Conservation (phyloP, 1,140 invertebrate genomes). For the Lerema accius region DNA sequence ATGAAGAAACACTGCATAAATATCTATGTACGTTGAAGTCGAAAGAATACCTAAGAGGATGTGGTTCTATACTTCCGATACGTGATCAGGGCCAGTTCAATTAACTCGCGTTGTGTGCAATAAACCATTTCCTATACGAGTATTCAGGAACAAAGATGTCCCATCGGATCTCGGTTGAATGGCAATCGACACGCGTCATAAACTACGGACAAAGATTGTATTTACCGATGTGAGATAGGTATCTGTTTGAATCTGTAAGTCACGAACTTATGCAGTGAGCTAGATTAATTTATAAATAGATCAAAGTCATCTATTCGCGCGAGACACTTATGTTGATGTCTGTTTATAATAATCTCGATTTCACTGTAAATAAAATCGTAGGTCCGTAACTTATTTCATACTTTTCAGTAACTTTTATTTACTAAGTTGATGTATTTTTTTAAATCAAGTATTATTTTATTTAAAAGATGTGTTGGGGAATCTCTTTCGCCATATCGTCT, state of each 20-base stretch:
- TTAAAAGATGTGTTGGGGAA: no score
- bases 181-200: conserved; percentile 38
- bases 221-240: conserved; percentile 11
- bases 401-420: no score
- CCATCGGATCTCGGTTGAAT: conserved; percentile 19
- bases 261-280: background rate
- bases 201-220: conserved; percentile 47
- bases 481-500: no score
- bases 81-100: conserved; percentile 14
- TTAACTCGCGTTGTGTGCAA: conserved; percentile 1
- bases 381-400: no score
- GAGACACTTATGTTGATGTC: background rate
- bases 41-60: background rate
- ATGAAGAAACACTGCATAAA: no score
- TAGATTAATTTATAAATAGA: background rate
- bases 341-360: no score
- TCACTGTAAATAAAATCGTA: no score
- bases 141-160: conserved; percentile 10
- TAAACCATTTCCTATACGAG: conserved; percentile 1
- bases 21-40: no score
- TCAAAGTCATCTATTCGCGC: conserved; percentile 1
- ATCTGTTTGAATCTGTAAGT: background rate
- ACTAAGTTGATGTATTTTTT: no score
- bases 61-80: background rate
- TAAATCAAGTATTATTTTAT: no score